A percentile compares a stretch with the other conserved stretches of the same genome.
Evolutionary conservation across 2,888 invertebrate genomes (phyloP).

Genomic region (Xanthia togata): DNA sequence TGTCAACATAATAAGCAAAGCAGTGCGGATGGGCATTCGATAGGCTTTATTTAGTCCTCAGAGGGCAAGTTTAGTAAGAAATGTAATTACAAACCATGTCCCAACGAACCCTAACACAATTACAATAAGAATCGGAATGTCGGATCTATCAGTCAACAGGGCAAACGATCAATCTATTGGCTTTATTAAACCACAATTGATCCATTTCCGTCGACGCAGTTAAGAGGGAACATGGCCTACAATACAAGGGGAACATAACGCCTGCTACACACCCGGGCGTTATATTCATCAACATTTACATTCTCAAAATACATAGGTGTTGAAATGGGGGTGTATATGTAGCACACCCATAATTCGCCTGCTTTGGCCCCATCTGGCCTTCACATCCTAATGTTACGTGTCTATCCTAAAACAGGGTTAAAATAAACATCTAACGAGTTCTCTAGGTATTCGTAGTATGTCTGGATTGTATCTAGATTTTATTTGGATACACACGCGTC

Average conservation of each 20-base stretch:
- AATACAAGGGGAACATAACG: too few species aligned
- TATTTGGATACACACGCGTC: background rate
- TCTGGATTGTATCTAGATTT: slow-evolving; percentile 15
- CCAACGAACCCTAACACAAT: too few species aligned
- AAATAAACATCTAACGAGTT: background rate
- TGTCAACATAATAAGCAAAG: too few species aligned
- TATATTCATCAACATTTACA: too few species aligned
- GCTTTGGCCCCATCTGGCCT: slow-evolving; percentile 2
- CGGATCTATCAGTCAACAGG: background rate
- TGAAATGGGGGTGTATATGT: background rate
- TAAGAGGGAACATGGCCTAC: too few species aligned
- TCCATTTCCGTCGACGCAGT: background rate
- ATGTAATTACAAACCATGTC: too few species aligned
- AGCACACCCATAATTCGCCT: background rate
- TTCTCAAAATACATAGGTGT: background rate
- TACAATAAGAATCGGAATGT: background rate
- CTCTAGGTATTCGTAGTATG: background rate
- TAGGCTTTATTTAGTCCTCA: too few species aligned
- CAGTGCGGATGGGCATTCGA: too few species aligned
- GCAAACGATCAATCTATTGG: slow-evolving; percentile 29
- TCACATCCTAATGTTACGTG: background rate
- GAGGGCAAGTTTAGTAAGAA: too few species aligned
- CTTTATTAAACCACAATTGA: slow-evolving; percentile 42
- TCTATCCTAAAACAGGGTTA: background rate
- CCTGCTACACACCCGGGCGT: too few species aligned